Base-by-base conservation (phyloP, 2,888 invertebrate species). In the Apamea crenata region DNA sequence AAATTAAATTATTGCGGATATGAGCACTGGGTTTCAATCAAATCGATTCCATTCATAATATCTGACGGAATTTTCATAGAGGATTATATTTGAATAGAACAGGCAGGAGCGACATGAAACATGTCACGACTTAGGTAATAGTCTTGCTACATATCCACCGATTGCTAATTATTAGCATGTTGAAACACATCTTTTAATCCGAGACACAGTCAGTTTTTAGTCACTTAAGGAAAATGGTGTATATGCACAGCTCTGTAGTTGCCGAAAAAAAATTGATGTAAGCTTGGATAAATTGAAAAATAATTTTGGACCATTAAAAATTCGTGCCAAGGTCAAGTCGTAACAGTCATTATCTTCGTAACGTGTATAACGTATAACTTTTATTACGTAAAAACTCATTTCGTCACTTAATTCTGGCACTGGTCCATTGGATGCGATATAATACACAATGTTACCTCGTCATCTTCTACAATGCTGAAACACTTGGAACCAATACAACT, bases 401-500 rank as follows among this genome's bases (percentile, higher is more conserved):
- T 86, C 84, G 69, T 82, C 90, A 83, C 74, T 69, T 56, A 40
- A 69, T 63, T 79, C 77, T 89, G 86, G 87, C 88, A 90, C 32
- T 65, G 25, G 50, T 80, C 86, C 89, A 88, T 78, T 66, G 68
- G 21, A 80, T 74, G 56, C 59, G 59, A 59, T 78, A 67, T 70
- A 67, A 59, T 65, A 70, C 77, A 78, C 59, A 86, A 63, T 77
- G 69, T 59, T 29, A 50, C 6, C 16, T 75, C 69, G 72, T 82
- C 80, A 78, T 73, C 71, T 21, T 44, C 74, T 73, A 68, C 72
- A 83, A 61, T 61, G 44, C 18, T 76, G 44, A 72, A 81, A 83
- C 47, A 83, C 67, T 90, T 84, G 80, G 82, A 89, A 76, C 82
- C n/a, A 53, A 66, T 36, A 74, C 79, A 74, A 82, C 81, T 87